A percentile compares a stretch with the other conserved stretches of the same genome.
phyloP scores from a whole-genome alignment of 1,140 invertebrate species.

The Drosophila tani region DNA sequence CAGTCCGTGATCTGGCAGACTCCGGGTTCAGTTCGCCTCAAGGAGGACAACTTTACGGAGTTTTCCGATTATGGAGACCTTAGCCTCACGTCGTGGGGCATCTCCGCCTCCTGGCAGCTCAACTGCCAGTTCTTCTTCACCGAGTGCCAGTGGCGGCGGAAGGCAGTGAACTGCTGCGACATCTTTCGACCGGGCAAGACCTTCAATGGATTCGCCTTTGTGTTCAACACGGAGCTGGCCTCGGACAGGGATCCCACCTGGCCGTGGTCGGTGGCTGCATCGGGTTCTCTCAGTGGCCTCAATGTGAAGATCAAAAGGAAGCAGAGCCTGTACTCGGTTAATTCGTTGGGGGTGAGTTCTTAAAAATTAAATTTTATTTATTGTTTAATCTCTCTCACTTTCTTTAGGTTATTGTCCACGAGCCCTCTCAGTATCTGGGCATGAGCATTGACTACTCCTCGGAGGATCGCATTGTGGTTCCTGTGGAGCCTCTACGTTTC shows the following conservation, averaged over 20 bases:
- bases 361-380: too few species aligned
- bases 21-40: neutral
- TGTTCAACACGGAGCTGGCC: constrained; percentile 44
- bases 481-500: constrained; percentile 56
- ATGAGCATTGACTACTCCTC: constrained; percentile 53
- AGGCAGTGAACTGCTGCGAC: constrained; percentile 57
- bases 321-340: constrained; percentile 10
- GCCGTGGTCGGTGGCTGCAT: constrained; percentile 64
- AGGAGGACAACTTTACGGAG: constrained; percentile 9
- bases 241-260: constrained; percentile 40
- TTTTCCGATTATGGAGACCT: constrained; percentile 22
- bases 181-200: constrained; percentile 35
- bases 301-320: constrained; percentile 47
- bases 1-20: constrained; percentile 44
- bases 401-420: constrained; percentile 58
- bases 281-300: constrained; percentile 49
- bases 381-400: too few species aligned
- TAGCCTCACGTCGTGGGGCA: neutral
- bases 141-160: constrained; percentile 61
- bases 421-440: constrained; percentile 54
- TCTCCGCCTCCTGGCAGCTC: constrained; percentile 21
- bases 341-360: constrained; percentile 53
- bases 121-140: constrained; percentile 56
- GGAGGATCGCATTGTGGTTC: constrained; percentile 63
- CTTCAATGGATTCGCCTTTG: constrained; percentile 43